Base-by-base conservation (phyloP, 2,888 invertebrate species). In the Eumerus sabulonum region DNA sequence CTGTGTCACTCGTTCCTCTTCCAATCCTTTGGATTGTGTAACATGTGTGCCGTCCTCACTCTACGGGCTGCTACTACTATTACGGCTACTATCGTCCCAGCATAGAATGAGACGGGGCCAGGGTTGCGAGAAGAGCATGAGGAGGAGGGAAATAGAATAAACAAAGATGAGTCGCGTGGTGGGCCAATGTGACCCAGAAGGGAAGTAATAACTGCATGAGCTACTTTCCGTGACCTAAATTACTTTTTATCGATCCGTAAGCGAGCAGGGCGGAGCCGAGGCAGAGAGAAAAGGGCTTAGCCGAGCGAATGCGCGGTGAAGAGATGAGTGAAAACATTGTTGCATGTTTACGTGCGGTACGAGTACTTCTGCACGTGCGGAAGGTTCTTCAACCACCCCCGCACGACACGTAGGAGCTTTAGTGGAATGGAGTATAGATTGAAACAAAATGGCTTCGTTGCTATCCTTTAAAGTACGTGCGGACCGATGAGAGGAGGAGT, bases 191-290 rank as follows among this genome's bases (percentile, higher is more conserved):
- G 64, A 70, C 74, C 47, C 60, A 74, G 54, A 70, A 79, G 56
- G 63, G 50, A 79, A 54, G 64, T 79, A 74, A 74, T 79, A 74
- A 74, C 74, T 74, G 74, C 68, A 79, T 79, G 79, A 68, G 74
- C 79, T 79, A 79, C 74, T 79, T 79, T 79, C 63, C 13, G 74
- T 79, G 79, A 79, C 79, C 79, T 70, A 74, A 79, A 74, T 79
- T 79, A 79, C 74, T 51, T 79, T 79, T 60, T 64, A 79, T 79
- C 74, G 79, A 79, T 79, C 79, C 48, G 9, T 1, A 48, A 19
- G 44, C 62, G 42, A 19, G 44, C 62, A 38, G 67, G 45, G 56
- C 57, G 19, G 16, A 47, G 47, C 40, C 40, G 40, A 45, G 35
- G 7, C 14, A 40, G 17, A 16, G 36, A 14, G 9, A 4, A 7